These are phyloP conservation scores for Whitmania pigra DNA, from an alignment of 1,140 invertebrate species.

Conservation along the genomic window DNA sequence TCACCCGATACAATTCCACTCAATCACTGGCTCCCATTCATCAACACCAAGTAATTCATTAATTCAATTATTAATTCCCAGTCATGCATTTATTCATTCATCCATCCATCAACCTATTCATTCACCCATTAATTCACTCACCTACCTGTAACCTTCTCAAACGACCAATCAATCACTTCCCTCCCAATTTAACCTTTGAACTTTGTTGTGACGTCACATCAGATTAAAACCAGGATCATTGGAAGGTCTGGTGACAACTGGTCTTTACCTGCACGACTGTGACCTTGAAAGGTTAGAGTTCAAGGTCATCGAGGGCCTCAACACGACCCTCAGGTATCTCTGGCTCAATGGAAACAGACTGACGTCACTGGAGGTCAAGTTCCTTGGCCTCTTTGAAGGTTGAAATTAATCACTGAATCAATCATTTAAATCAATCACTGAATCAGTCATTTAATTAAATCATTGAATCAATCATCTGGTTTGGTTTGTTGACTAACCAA, in stretches of 20 bases:
- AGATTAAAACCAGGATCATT: slow-evolving; percentile 34
- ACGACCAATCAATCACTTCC: slow-evolving; percentile 22
- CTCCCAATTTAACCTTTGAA: no score
- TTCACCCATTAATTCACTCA: slow-evolving; percentile 32
- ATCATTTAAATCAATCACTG: no score
- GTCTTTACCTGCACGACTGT: slow-evolving; percentile 39
- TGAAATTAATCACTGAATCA: slow-evolving; percentile 30
- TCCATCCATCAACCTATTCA: slow-evolving; percentile 36
- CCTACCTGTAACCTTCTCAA: slow-evolving; percentile 34
- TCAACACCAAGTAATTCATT: no score
- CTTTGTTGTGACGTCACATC: slow-evolving; percentile 26
- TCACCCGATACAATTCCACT: no score
- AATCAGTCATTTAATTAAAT: no score
- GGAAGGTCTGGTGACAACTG: slow-evolving; percentile 33
- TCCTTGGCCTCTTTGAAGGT: slow-evolving; percentile 33
- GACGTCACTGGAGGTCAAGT: slow-evolving; percentile 31
- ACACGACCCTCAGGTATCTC: slow-evolving; percentile 34
- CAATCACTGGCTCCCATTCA: no score
- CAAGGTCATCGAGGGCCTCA: slow-evolving; percentile 34
- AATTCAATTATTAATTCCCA: no score
- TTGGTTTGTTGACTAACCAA: no score
- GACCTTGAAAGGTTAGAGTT: slow-evolving; percentile 32
- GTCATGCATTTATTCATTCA: slow-evolving; percentile 21
- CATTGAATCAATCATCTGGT: no score
- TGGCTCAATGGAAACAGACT: slow-evolving; percentile 39